A percentile compares a stretch with the other conserved stretches of the same genome.
phyloP scores from a whole-genome alignment of 2,113 vertebrate species.

The Lota lota region DNA sequence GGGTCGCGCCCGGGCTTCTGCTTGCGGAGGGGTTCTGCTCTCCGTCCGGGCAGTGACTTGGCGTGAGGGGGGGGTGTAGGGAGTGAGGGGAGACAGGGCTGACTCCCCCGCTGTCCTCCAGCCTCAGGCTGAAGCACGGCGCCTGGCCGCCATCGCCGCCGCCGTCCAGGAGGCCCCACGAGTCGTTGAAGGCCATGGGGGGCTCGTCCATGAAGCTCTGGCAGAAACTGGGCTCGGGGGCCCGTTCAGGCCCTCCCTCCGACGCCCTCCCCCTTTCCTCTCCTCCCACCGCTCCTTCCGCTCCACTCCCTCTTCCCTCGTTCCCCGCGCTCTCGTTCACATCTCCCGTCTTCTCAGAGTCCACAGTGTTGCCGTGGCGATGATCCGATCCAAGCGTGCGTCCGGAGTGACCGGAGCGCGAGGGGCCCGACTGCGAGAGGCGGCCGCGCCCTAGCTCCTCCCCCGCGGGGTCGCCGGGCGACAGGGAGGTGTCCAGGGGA shows the following conservation, averaged over 20 bases:
- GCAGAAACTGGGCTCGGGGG: constrained; percentile 27
- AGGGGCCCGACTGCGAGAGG: constrained; percentile 36
- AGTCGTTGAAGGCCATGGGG: constrained; percentile 65
- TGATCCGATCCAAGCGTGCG: neutral
- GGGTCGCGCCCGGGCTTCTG: neutral
- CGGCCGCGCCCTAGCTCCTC: constrained; percentile 23
- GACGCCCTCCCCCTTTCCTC: constrained; percentile 43
- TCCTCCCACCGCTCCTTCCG: neutral
- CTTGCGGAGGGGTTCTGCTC: neutral
- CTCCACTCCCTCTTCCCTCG: neutral
- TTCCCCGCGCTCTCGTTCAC: neutral
- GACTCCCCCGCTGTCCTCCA: constrained; percentile 56
- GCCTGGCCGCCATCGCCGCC: constrained; percentile 22
- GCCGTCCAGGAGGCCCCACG: constrained; percentile 63
- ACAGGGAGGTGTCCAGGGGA: constrained; percentile 9
- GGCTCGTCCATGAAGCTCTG: constrained; percentile 71
- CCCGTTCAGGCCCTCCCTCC: constrained; percentile 54
- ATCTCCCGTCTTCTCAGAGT: neutral
- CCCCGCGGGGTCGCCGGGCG: neutral
- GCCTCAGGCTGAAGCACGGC: constrained; percentile 60
- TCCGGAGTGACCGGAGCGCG: constrained; percentile 3
- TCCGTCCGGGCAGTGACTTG: neutral
- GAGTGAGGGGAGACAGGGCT: neutral
- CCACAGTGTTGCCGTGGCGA: neutral
- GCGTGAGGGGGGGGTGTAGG: neutral